Percentiles rank a stretch among this genome's conserved stretches.
phyloP scores from a whole-genome alignment of 2,797 vertebrate genomes.

The Sebastes diploproa region DNA sequence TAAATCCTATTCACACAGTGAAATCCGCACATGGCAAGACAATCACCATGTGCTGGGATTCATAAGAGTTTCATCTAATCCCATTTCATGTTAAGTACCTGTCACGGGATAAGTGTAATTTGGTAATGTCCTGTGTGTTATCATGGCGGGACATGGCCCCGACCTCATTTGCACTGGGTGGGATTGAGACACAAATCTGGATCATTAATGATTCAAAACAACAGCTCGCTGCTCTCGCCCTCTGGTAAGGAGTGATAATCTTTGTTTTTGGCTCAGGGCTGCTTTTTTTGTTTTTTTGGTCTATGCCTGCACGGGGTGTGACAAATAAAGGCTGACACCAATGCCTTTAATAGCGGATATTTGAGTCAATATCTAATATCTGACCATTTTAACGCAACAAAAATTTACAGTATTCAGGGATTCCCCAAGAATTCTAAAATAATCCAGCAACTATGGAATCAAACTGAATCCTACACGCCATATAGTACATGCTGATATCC shows the following conservation, averaged over 20 bases:
- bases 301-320: neutral
- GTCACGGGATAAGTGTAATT: conserved; percentile 49
- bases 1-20: neutral
- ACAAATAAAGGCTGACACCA: conserved; percentile 8
- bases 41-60: conserved; percentile 10
- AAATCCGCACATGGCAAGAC: neutral
- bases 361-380: neutral
- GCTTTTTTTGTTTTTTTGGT: conserved; percentile 35
- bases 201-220: conserved; percentile 64
- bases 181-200: conserved; percentile 67
- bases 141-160: conserved; percentile 16
- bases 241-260: conserved; percentile 63
- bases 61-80: conserved; percentile 52
- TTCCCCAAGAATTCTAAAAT: neutral
- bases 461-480: neutral
- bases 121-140: conserved; percentile 34
- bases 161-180: conserved; percentile 62
- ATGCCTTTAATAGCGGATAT: neutral
- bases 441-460: neutral
- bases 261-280: conserved; percentile 62
- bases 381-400: neutral
- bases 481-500: neutral
- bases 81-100: conserved; percentile 50
- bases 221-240: conserved; percentile 40
- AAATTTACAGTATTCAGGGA: neutral